Evolutionary conservation across 2,113 vertebrate genomes (phyloP).

Genomic region (Pipra filicauda): DNA sequence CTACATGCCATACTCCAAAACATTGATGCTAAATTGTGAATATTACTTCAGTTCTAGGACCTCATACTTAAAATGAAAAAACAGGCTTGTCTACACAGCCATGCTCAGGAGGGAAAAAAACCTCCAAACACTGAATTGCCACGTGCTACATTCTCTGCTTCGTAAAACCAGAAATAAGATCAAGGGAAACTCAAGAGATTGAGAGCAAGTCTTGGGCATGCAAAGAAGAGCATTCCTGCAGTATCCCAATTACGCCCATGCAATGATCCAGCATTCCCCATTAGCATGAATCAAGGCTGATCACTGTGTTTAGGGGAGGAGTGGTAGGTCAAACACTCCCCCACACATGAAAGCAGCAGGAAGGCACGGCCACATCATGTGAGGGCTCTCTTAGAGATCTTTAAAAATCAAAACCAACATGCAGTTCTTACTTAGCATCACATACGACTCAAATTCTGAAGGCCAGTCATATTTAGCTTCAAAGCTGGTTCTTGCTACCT

Average conservation of each 20-base stretch:
- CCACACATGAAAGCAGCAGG: neutral
- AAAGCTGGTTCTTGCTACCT: neutral
- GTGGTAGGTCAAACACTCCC: neutral
- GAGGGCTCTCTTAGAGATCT: neutral
- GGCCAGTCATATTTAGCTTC: neutral
- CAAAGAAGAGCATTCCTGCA: neutral
- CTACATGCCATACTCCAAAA: neutral
- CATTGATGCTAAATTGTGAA: neutral
- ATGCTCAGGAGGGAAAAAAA: neutral
- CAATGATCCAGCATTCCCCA: neutral
- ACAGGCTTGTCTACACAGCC: neutral
- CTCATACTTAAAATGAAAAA: neutral
- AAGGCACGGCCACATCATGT: neutral
- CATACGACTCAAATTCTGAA: neutral
- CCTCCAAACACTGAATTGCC: neutral
- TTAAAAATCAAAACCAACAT: neutral
- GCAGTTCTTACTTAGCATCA: neutral
- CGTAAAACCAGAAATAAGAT: neutral
- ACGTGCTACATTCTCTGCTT: neutral
- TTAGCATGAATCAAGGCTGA: neutral
- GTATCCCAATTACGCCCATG: neutral
- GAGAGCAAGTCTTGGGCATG: neutral
- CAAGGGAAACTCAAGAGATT: neutral
- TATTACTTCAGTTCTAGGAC: neutral
- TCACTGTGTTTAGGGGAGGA: neutral